Base-by-base conservation (phyloP, 2,113 vertebrate genomes). In the Ctenomys sociabilis region DNA sequence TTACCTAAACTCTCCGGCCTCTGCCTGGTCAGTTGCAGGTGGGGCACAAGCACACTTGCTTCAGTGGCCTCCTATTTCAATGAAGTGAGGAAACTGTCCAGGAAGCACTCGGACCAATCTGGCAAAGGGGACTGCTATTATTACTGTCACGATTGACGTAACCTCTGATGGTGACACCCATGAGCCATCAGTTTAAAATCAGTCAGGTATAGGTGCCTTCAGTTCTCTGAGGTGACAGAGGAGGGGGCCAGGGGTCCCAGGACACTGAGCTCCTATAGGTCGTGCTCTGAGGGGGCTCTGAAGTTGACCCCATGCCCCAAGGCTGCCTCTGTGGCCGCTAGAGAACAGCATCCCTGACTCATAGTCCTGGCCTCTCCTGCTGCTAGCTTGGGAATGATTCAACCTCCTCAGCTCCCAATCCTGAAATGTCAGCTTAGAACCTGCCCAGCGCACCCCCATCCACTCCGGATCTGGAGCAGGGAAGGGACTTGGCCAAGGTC, bases 401-500 rank as follows among this genome's bases (percentile, higher is more conserved):
- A 88, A 78, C 61, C 90, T 93, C 85, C 0, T 49, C 52, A 72
- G 78, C 90, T 91, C 22, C 2, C 37, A 66, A 86, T 45, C 72
- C 83, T 85, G 86, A 97, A 97, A 94, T 95, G 89, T 94, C 96
- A 96, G 61, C 7, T 12, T 40, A 22, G 89, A 37, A 54, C 78
- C 35, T 7, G 5, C 49, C 0, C 14, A 68, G 61, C 35, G 37
- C 78, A 30, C 61, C 77, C 64, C 63, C 16, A 22, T 37, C 35
- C 40, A 35, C 64, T 70, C 43, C 10, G 24, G 87, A 40, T 85
- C 84, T 57, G 24, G 77, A 96, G 82, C 21, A 59, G 68, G 68
- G 28, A 96, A 97, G 68, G 68, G 94, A 95, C 97, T 93, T 59
- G 81, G 84, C 87, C 94, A 97, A 96, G 95, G 93, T 96, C 94